These are phyloP conservation scores for Calyptommatus sinebrachiatus DNA, from an alignment of 2,113 vertebrate genomes.

Conservation along the genomic window DNA sequence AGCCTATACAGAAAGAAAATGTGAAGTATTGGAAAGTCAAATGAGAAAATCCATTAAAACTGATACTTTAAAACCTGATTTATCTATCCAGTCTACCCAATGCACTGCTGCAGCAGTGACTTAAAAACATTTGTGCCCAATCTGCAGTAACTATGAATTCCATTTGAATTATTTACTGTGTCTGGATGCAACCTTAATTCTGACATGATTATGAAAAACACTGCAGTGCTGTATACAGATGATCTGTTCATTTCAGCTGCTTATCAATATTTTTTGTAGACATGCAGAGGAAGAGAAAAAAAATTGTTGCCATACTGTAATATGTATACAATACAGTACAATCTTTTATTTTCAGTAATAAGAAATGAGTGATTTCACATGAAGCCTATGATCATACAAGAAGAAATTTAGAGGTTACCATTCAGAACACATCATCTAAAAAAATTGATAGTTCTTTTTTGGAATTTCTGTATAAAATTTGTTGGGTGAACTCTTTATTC, in stretches of 20 bases:
- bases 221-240: rapidly evolving
- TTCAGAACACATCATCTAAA: background rate
- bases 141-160: no score
- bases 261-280: slow-evolving; percentile 5
- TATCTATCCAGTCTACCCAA: no score
- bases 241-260: background rate
- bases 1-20: no score
- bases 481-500: background rate
- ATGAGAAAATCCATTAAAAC: no score
- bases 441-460: background rate
- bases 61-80: no score
- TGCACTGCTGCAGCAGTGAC: no score
- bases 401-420: background rate
- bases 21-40: no score
- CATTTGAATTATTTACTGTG: no score
- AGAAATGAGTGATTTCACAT: background rate
- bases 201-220: slow-evolving; percentile 1
- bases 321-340: background rate
- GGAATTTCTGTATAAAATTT: background rate
- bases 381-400: background rate
- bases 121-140: no score
- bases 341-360: background rate
- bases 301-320: background rate
- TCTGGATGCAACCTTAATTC: no score
- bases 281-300: background rate